These are phyloP conservation scores for Camarhynchus parvulus DNA, from an alignment of 2,113 vertebrate genomes.

Conservation along the genomic window DNA sequence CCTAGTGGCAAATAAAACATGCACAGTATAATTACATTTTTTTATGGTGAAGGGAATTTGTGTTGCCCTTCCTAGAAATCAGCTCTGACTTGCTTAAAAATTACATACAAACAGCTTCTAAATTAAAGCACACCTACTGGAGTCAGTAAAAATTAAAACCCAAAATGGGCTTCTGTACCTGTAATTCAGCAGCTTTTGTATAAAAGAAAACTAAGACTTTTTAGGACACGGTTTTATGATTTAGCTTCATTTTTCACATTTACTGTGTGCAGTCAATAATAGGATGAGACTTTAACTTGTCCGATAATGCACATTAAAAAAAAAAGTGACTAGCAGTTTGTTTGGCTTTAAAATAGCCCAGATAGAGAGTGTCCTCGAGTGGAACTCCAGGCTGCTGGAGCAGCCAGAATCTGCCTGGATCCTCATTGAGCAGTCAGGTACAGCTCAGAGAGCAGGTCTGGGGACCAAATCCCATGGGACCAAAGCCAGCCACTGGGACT, in stretches of 20 bases:
- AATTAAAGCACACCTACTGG: neutral
- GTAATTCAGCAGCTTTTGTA: neutral
- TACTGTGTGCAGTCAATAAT: neutral
- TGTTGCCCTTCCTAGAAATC: neutral
- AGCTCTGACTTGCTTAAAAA: neutral
- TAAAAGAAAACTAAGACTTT: neutral
- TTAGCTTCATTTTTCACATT: neutral
- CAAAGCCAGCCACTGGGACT: neutral
- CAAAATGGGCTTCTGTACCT: neutral
- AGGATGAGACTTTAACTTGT: neutral
- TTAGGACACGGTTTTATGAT: neutral
- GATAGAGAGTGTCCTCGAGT: neutral
- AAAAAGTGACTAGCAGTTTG: neutral
- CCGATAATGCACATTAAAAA: neutral
- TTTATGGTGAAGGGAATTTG: neutral
- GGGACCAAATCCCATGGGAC: neutral
- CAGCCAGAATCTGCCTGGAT: neutral
- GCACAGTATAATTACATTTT: neutral
- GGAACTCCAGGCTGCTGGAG: neutral
- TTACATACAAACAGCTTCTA: neutral
- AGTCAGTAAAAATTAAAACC: neutral
- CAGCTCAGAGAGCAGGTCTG: neutral
- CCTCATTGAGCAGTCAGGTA: neutral
- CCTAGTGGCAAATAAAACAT: conserved; percentile 50
- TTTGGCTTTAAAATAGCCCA: neutral